These are phyloP conservation scores for Phylloscopus whistleri DNA, from an alignment of 2,113 vertebrate genomes.

Conservation along the genomic window DNA sequence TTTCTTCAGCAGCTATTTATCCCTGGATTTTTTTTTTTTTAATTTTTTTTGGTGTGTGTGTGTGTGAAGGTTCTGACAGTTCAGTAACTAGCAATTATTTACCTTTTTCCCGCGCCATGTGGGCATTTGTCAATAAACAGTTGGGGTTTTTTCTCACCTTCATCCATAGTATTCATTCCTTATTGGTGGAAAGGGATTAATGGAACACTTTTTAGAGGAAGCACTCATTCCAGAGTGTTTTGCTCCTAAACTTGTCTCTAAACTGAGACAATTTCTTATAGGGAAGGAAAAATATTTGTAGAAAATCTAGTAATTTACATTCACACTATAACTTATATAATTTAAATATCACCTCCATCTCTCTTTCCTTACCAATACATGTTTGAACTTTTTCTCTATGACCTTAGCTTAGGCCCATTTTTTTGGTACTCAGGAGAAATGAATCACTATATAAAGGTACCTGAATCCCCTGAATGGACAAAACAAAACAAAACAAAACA, in stretches of 20 bases:
- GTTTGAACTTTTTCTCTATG: neutral
- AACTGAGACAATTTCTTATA: no score
- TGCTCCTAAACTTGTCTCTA: no score
- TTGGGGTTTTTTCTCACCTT: neutral
- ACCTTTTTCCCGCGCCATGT: neutral
- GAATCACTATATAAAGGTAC: neutral
- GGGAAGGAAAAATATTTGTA: no score
- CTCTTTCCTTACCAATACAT: neutral
- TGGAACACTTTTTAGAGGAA: no score
- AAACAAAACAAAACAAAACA: no score
- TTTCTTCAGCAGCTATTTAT: neutral
- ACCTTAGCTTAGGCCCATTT: neutral
- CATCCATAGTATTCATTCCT: neutral
- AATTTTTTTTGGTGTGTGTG: rapidly evolving
- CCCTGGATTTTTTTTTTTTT: neutral
- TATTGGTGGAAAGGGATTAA: neutral
- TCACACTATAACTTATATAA: neutral
- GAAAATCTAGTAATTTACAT: no score
- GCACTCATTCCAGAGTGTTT: no score
- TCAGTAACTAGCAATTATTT: neutral
- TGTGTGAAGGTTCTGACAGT: neutral
- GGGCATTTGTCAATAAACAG: neutral
- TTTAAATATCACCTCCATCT: neutral
- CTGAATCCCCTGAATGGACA: neutral
- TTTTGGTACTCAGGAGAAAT: neutral